Evolutionary conservation across 2,797 vertebrate species (phyloP), one percentile per base, ranked within the genome.

Genomic region (Amphiprion clarkii): DNA sequence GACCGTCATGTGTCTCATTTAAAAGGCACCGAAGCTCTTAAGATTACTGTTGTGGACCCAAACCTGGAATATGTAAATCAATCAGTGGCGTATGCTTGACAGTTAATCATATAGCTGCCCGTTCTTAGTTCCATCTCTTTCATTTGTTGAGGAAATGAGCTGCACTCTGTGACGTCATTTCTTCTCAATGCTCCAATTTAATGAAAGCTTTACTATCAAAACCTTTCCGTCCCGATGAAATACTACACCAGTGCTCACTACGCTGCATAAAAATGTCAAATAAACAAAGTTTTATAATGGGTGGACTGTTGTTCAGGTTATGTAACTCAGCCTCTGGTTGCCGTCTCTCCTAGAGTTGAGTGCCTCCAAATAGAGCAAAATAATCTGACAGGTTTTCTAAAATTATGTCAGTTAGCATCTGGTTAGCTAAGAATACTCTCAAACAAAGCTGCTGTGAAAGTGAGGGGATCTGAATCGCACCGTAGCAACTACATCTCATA

Each of bases 41-140:
- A 74, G 79, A 77, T 67, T 40, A 54, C 33, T 2, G 16, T 83
- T 87, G 57, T 67, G 39, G 62, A 61, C 71, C 78, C 68, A 82
- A 7, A 86, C 75, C 72, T 33, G 17, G 70, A 91, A 86, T 63
- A 60, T 87, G 59, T 68, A 76, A 83, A 88, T 86, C 59, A 88
- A 87, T 86, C 73, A 56, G 65, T 67, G 27, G 69, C 76, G 88
- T 81, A 74, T 39, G 53, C 75, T 51, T 81, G 83, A 85, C 84
- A 81, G 88, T 83, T 90, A 89, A 87, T 92, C 83, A 82, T 72
- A 58, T 76, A 65, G 65, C 82, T 65, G 76, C 82, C 60, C 62
- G 17, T 52, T 62, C 21, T 52, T 76, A 74, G 57, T 67, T 79
- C 53, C 42, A 25, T 67, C 74, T 48, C 52, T 6, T 72, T 48